phyloP scores from a whole-genome alignment of 2,797 vertebrate species.

The Tympanoctomys barrerae region DNA sequence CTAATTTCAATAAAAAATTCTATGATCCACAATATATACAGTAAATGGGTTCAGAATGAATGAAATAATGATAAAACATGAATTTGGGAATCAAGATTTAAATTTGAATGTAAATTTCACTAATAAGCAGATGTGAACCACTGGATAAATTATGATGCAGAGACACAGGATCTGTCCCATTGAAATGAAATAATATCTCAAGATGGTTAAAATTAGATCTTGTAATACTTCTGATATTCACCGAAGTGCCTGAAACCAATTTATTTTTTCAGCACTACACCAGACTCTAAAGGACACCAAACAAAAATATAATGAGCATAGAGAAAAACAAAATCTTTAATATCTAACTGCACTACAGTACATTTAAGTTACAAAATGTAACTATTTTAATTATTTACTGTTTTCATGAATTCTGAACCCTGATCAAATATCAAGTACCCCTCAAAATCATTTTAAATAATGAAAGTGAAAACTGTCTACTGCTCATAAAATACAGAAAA shows the following conservation, averaged over 20 bases:
- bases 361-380: not conserved
- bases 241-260: not conserved
- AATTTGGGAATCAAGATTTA: not conserved
- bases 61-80: not conserved
- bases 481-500: not conserved
- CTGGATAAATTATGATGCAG: not conserved
- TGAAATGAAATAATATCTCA: not conserved
- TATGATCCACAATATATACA: not conserved
- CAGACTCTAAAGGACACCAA: not conserved
- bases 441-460: not conserved
- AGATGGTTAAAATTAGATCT: not conserved
- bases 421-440: not conserved
- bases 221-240: not conserved
- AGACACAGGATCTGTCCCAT: not conserved
- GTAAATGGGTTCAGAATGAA: not conserved
- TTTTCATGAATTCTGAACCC: constrained; percentile 41
- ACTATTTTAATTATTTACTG: not conserved
- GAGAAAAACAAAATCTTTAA: not conserved
- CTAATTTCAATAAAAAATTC: not conserved
- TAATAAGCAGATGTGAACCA: not conserved
- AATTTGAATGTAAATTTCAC: constrained; percentile 15
- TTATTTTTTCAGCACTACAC: not conserved
- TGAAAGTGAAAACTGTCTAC: not conserved
- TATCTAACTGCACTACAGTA: not conserved
- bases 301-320: not conserved